Evolutionary conservation across 2,797 vertebrate genomes (phyloP).

Genomic region (Anguilla obscura): DNA sequence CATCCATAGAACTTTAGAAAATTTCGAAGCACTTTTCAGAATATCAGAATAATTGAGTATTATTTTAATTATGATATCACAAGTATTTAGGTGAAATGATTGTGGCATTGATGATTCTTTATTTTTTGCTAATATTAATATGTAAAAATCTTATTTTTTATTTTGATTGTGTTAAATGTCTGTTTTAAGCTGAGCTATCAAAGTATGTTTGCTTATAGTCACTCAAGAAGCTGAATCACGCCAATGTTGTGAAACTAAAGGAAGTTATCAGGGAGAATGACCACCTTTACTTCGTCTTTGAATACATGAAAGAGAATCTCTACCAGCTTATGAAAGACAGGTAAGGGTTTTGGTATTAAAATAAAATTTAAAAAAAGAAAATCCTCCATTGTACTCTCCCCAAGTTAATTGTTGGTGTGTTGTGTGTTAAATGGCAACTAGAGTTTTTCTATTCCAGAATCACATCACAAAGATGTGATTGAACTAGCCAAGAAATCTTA

Average conservation of each 20-base stretch:
- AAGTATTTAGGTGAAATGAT: neutral
- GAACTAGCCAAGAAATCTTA: neutral
- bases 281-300: constrained; percentile 97
- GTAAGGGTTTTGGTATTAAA: constrained; percentile 63
- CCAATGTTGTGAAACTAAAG: constrained; percentile 96
- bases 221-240: constrained; percentile 97
- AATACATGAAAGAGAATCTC: constrained; percentile 99
- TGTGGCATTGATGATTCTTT: too few relatives aligned
- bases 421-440: neutral
- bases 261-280: constrained; percentile 98
- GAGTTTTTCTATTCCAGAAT: neutral
- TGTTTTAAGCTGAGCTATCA: neutral
- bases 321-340: constrained; percentile 99
- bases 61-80: neutral
- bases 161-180: neutral
- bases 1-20: neutral
- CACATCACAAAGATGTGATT: neutral
- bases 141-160: neutral
- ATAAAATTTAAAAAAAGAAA: neutral
- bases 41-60: neutral
- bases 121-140: neutral
- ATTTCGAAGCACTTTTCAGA: neutral
- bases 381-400: neutral
- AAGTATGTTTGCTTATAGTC: constrained; percentile 76
- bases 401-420: neutral